Conservation (phyloP, 2,113 vertebrate genomes). For the Mormyrus lacerda region DNA sequence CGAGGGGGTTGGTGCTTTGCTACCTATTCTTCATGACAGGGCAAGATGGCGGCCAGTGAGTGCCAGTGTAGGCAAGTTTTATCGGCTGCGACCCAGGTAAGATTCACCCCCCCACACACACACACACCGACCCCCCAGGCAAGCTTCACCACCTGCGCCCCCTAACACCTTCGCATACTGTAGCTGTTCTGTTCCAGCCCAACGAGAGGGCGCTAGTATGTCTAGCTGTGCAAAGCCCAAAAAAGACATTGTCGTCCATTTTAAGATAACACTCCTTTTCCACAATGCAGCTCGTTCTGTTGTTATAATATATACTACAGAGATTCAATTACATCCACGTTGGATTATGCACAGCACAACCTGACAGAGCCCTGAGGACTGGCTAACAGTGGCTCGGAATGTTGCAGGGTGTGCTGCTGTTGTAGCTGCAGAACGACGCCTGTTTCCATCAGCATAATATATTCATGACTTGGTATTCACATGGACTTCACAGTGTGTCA, state of each 20-base stretch:
- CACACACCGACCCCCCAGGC: background rate
- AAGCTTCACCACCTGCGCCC: background rate
- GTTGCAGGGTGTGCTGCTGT: background rate
- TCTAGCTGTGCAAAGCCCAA: background rate
- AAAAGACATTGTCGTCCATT: background rate
- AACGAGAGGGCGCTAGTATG: background rate
- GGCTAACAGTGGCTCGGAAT: background rate
- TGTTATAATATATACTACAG: background rate
- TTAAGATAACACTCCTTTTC: background rate
- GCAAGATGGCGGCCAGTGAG: too few relatives aligned
- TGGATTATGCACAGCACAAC: background rate
- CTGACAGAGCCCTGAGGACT: background rate
- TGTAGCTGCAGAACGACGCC: background rate
- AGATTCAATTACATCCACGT: background rate
- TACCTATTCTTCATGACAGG: too few relatives aligned
- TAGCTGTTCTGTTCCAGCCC: background rate
- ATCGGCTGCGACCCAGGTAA: too few relatives aligned
- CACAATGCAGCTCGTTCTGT: background rate
- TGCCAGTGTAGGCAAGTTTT: too few relatives aligned
- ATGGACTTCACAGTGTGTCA: background rate
- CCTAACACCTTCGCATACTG: background rate
- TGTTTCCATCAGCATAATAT: background rate
- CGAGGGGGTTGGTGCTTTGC: background rate
- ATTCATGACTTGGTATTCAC: background rate
- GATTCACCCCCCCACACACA: background rate